Percentiles rank a stretch among this genome's conserved stretches.
These are phyloP conservation scores for Streblospio benedicti DNA, from an alignment of 1,140 invertebrate species.

Conservation along the genomic window DNA sequence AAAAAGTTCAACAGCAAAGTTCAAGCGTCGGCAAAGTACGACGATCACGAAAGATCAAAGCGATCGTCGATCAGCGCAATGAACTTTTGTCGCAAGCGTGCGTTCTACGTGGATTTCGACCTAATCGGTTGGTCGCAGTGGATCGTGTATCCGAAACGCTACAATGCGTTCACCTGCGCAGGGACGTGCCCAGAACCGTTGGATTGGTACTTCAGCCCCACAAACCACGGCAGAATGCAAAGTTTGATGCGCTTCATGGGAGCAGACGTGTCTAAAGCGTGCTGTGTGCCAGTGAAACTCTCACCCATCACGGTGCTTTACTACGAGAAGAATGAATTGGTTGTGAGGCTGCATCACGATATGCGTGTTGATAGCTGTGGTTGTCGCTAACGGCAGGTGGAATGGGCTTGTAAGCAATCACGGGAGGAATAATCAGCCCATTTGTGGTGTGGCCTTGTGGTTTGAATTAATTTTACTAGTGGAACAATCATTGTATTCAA, in stretches of 20 bases:
- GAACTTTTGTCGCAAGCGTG: not conserved
- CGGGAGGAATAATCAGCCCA: too few species aligned
- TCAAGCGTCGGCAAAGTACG: too few species aligned
- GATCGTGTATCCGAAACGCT: conserved; percentile 94
- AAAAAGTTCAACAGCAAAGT: too few species aligned
- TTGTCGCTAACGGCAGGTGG: conserved; percentile 4
- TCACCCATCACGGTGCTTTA: conserved; percentile 16
- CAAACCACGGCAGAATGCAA: conserved; percentile 96
- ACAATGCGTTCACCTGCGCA: conserved; percentile 86
- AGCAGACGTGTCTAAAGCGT: conserved; percentile 29
- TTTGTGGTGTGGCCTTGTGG: too few species aligned
- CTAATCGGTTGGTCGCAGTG: conserved; percentile 96
- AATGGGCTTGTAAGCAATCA: too few species aligned
- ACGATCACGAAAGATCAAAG: too few species aligned
- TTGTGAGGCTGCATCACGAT: conserved; percentile 4
- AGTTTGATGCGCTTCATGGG: conserved; percentile 66
- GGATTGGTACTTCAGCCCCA: conserved; percentile 81
- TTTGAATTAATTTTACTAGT: too few species aligned
- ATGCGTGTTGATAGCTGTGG: conserved; percentile 10
- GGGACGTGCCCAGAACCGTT: conserved; percentile 87
- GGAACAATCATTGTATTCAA: too few species aligned
- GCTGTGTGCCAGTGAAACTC: conserved; percentile 41
- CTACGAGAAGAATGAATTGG: conserved; percentile 38
- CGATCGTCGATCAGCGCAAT: too few species aligned
- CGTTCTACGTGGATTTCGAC: conserved; percentile 68